Conservation (phyloP, 2,888 invertebrate species). For the Agonopterix heracliana region DNA sequence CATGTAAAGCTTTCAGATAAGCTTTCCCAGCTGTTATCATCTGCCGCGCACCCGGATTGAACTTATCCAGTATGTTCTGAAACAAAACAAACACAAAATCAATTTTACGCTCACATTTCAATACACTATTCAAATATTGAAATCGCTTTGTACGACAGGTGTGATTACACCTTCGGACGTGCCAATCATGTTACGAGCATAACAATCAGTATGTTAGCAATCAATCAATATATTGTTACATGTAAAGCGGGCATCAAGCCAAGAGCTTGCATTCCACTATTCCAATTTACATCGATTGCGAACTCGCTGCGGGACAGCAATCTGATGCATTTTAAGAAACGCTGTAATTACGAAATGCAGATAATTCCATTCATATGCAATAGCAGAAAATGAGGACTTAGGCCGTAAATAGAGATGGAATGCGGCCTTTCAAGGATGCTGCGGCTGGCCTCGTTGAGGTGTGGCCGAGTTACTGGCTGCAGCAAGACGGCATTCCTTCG, state of each 20-base stretch:
- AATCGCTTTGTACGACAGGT: no score
- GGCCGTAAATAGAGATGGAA: slow-evolving; percentile 67
- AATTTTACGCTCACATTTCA: not conserved
- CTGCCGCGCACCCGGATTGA: slow-evolving; percentile 95
- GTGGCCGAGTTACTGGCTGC: slow-evolving; percentile 41
- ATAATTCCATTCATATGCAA: slow-evolving; percentile 32
- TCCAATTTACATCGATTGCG: not conserved
- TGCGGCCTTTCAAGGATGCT: slow-evolving; percentile 74
- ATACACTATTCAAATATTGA: no score
- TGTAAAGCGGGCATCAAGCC: not conserved
- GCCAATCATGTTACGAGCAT: no score
- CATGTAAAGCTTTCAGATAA: slow-evolving; percentile 94
- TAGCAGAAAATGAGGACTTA: slow-evolving; percentile 47
- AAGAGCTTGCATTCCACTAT: not conserved
- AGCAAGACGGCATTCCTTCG: slow-evolving; percentile 53
- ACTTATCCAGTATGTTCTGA: slow-evolving; percentile 97
- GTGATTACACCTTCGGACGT: no score
- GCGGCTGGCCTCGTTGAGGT: slow-evolving; percentile 56
- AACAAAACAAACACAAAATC: slow-evolving; percentile 62
- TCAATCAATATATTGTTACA: slow-evolving; percentile 28
- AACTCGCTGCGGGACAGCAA: not conserved
- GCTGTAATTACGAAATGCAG: slow-evolving; percentile 1
- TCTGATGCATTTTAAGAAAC: slow-evolving; percentile 3
- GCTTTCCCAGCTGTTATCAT: slow-evolving; percentile 96
- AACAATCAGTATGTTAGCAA: slow-evolving; percentile 8